These are phyloP conservation scores for Erpornis zantholeuca DNA, from an alignment of 2,113 vertebrate genomes.

Conservation along the genomic window DNA sequence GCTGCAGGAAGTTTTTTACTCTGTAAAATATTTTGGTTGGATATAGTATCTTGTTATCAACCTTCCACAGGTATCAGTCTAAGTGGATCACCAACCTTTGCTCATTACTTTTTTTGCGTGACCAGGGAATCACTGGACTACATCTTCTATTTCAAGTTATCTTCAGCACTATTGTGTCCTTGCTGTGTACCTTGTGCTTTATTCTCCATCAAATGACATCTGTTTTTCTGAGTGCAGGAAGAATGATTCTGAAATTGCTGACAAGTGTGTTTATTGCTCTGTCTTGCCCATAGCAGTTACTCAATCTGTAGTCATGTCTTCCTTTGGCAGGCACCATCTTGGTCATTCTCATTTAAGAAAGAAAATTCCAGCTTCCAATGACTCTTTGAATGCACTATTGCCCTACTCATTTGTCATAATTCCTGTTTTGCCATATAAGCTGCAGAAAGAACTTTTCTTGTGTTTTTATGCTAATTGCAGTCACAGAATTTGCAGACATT, in stretches of 20 bases:
- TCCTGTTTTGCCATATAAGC: not conserved
- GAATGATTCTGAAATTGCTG: not conserved
- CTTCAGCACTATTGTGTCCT: not conserved
- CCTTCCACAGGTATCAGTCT: not conserved
- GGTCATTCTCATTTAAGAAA: not conserved
- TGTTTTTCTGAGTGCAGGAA: not conserved
- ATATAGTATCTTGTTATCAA: not conserved
- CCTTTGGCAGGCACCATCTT: not conserved
- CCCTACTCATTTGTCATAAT: not conserved
- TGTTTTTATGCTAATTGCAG: not conserved
- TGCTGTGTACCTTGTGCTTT: not conserved
- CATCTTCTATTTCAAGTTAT: not conserved
- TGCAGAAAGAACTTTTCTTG: not conserved
- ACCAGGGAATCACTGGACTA: not conserved
- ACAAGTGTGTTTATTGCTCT: not conserved
- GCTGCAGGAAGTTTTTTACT: not conserved
- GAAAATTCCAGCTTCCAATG: not conserved
- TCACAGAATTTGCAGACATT: not conserved
- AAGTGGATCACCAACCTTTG: not conserved
- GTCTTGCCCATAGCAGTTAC: not conserved
- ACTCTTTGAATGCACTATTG: not conserved
- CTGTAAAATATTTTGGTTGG: not conserved
- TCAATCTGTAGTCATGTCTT: not conserved
- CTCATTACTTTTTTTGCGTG: not conserved
- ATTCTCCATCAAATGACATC: fast-evolving